Percentiles rank a stretch among this genome's conserved stretches.
These are phyloP conservation scores for Pachyuromys duprasi DNA, from an alignment of 2,797 vertebrate species.

Conservation along the genomic window DNA sequence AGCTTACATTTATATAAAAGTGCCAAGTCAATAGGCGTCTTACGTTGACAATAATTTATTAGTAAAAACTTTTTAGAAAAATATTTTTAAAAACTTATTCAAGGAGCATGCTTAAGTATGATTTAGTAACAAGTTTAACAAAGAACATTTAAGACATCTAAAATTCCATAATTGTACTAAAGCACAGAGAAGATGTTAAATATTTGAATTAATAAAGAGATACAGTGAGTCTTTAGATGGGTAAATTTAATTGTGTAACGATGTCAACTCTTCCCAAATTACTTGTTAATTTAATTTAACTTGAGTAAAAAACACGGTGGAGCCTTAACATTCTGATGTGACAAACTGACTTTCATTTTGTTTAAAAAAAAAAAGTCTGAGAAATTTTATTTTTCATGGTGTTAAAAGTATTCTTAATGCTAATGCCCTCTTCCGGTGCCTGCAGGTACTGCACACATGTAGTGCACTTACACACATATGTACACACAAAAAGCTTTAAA, in stretches of 20 bases:
- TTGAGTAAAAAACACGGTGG: background rate
- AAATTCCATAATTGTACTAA: slow-evolving; percentile 1
- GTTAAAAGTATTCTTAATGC: background rate
- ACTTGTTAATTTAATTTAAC: slow-evolving; percentile 25
- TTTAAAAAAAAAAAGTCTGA: slow-evolving; percentile 1
- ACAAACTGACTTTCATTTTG: slow-evolving; percentile 29
- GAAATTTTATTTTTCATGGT: slow-evolving; percentile 25
- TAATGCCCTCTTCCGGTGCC: background rate
- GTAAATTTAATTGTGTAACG: slow-evolving; percentile 37
- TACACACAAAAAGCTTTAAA: background rate
- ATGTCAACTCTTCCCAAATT: slow-evolving; percentile 27
- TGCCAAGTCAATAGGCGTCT: background rate
- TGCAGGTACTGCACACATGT: background rate
- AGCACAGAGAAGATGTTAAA: background rate
- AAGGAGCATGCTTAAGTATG: background rate
- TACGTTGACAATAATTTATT: background rate
- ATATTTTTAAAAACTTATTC: background rate
- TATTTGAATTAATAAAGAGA: slow-evolving; percentile 45
- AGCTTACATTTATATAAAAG: background rate
- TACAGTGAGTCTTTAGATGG: background rate
- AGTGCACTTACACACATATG: background rate
- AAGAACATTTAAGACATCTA: background rate
- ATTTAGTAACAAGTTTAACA: slow-evolving; percentile 24
- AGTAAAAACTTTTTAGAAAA: background rate
- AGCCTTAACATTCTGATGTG: background rate